Conservation (phyloP, 2,113 vertebrate species). For the Cyprinodon variegatus region DNA sequence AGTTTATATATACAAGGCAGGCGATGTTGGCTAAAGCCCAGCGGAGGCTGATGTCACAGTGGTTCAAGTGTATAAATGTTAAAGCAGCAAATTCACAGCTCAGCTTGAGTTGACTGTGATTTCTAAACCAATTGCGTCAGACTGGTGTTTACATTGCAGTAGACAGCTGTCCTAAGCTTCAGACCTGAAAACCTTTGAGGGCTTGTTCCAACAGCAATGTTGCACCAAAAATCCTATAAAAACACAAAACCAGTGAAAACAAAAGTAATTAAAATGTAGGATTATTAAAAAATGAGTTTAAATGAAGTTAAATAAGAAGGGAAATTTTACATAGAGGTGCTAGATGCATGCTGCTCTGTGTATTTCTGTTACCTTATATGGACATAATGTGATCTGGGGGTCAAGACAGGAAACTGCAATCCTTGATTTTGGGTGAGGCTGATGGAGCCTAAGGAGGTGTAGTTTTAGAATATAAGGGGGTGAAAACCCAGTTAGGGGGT, state of each 20-base stretch:
- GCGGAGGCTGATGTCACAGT: not conserved
- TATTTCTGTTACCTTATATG: no score
- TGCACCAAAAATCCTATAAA: not conserved
- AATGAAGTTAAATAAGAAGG: not conserved
- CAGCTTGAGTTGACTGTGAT: not conserved
- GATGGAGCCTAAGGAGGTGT: no score
- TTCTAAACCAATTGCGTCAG: conserved; percentile 4
- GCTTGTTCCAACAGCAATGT: not conserved
- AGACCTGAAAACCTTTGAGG: not conserved
- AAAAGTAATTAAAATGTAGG: not conserved
- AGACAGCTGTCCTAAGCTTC: not conserved
- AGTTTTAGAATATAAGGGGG: no score
- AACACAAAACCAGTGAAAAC: not conserved
- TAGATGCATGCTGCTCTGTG: no score
- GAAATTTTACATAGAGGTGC: not conserved
- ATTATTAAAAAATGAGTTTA: not conserved
- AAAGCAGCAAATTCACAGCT: not conserved
- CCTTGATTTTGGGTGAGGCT: no score
- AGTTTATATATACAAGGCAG: not conserved
- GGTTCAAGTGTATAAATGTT: conserved; percentile 1
- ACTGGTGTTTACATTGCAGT: not conserved
- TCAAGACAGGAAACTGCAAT: no score
- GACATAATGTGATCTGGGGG: no score
- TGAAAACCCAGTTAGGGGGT: no score
- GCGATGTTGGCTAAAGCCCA: not conserved